phyloP scores from a whole-genome alignment of 2,113 vertebrate genomes.

The Coracopsis vasa region DNA sequence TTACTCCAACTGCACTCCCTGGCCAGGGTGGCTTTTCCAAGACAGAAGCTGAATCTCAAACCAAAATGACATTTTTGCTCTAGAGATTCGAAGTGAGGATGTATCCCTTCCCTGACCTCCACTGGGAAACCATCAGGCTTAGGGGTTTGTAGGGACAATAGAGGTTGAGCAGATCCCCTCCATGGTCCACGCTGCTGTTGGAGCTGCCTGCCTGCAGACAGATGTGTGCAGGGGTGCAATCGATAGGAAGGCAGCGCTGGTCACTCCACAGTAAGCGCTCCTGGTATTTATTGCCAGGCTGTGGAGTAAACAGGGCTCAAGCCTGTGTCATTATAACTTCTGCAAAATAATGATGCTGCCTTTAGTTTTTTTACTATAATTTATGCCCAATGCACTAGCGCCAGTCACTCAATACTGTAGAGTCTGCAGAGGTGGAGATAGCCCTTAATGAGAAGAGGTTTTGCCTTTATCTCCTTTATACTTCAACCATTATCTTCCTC shows the following conservation, averaged over 20 bases:
- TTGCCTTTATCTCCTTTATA: conserved; percentile 95
- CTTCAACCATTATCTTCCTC: conserved; percentile 95
- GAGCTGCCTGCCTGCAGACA: not conserved
- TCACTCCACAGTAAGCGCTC: conserved; percentile 10
- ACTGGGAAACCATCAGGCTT: fast-evolving
- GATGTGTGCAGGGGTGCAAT: not conserved
- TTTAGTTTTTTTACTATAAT: conserved; percentile 81
- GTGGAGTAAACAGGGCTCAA: conserved; percentile 67
- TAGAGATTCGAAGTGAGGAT: not conserved
- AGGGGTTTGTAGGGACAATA: fast-evolving
- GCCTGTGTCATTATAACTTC: conserved; percentile 70
- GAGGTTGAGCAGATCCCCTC: too few relatives aligned
- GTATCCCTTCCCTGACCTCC: not conserved
- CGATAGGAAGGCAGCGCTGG: not conserved
- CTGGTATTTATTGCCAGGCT: conserved; percentile 53
- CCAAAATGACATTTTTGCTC: not conserved
- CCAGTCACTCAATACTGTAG: conserved; percentile 88
- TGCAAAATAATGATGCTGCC: conserved; percentile 58
- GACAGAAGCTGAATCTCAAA: not conserved
- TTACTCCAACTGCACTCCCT: fast-evolving
- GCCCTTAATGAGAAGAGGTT: conserved; percentile 99
- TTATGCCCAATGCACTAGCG: conserved; percentile 83
- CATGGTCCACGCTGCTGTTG: fast-evolving
- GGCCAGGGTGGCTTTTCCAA: not conserved
- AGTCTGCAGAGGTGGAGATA: conserved; percentile 97